Base-by-base conservation (phyloP, 2,888 invertebrate species). In the Hyppa rectilinea region DNA sequence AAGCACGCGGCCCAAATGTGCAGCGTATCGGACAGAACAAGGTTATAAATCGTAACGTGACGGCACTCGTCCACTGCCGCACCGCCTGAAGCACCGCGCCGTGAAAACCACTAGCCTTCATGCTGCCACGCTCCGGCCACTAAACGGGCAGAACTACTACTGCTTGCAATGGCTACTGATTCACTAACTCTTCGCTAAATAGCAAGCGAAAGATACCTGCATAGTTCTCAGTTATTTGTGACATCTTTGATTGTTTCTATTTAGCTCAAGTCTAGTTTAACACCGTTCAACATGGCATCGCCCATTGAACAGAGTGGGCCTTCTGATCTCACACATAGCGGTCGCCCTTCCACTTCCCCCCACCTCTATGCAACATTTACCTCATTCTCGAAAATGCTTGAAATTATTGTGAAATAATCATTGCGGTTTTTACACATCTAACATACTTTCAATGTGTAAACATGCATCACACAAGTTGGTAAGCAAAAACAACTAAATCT, bases 41-140 rank as follows among this genome's bases (percentile, higher is more conserved):
- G 82, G 84, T 85, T 82, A 67, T 77, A 70, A 78, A 64, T 81
- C 70, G 62, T 62, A 52, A 47, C 60, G 59, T 60, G 50, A 47
- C 63, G 56, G 64, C 49, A 58, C 52, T 59, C 50, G 61, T 12
- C n/a, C 9, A 9, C 29, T 61, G 50, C 72, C 23, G 20, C 71
- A 70, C 75, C 69, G 68, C 71, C 78, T 81, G 83, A 82, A 86
- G 77, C 77, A 29, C 49, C 74, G 72, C 77, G 34, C 49, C 74
- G 72, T 76, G 88, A 87, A 89, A 88, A 85, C 85, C 36, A 58
- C 81, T 62, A 87, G 86, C 91, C 90, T 92, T 91, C 91, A 91
- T 90, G 91, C 82, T 85, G 85, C 81, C 86, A 83, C 31, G 38
- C 67, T 17, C 47, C 17, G 59, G 9, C n/a, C 17, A 36, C 31